Conservation (phyloP, 2,888 invertebrate species). For the Chloromyia formosa region DNA sequence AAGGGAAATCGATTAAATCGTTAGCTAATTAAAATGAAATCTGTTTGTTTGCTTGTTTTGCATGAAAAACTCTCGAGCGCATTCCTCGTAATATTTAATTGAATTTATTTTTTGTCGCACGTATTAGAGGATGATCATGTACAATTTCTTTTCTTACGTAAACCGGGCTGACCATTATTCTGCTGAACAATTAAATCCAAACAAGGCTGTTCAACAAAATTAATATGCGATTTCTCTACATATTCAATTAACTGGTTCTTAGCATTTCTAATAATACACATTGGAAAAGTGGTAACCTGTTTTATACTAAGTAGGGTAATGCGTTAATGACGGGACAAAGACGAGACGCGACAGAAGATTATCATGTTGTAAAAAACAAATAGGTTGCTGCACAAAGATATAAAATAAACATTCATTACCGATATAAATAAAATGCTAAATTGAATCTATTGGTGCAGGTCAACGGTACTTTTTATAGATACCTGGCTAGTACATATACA, state of each 20-base stretch:
- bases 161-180: background rate
- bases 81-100: background rate
- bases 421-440: too few relatives aligned
- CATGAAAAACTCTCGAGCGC: background rate
- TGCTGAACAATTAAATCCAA: background rate
- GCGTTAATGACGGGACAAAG: too few relatives aligned
- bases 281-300: too few relatives aligned
- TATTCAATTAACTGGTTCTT: background rate
- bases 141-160: background rate
- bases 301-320: too few relatives aligned
- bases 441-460: too few relatives aligned
- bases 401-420: too few relatives aligned
- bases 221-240: conserved; percentile 3
- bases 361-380: too few relatives aligned
- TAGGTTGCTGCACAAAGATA: too few relatives aligned
- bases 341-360: too few relatives aligned
- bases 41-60: background rate
- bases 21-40: background rate
- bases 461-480: too few relatives aligned
- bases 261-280: background rate
- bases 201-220: background rate
- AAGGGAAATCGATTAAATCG: background rate
- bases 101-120: too few relatives aligned
- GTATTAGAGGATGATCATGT: background rate
- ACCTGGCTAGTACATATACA: too few relatives aligned